Evolutionary conservation across 35 echinoderm and acorn worm species (phyloP).

Genomic region (Ophioderma brevispina): DNA sequence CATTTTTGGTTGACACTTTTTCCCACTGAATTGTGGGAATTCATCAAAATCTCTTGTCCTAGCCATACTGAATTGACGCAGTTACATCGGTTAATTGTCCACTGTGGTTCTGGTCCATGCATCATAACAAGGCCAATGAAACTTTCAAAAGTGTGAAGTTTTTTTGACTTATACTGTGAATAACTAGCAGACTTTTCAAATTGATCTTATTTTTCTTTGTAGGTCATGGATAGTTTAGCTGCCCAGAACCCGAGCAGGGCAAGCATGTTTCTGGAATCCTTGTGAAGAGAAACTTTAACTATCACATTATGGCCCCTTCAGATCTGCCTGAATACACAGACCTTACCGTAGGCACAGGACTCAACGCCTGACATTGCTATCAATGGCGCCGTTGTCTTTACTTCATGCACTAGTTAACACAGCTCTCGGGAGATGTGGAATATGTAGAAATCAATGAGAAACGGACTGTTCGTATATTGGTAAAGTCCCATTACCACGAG

Average conservation of each 20-base stretch:
- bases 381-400: conserved; percentile 69
- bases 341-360: conserved; percentile 81
- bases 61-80: background rate
- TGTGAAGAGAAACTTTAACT: conserved; percentile 98
- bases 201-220: background rate
- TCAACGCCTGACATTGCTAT: conserved; percentile 83
- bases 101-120: too few relatives aligned
- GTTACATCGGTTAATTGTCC: too few relatives aligned
- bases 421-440: conserved; percentile 84
- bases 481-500: conserved; percentile 78
- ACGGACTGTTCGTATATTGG: conserved; percentile 72
- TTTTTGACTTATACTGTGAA: too few relatives aligned
- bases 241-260: conserved; percentile 39
- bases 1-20: too few relatives aligned
- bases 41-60: too few relatives aligned
- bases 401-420: conserved; percentile 92
- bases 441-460: conserved; percentile 80
- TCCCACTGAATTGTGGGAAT: too few relatives aligned
- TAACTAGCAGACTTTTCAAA: too few relatives aligned
- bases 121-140: too few relatives aligned
- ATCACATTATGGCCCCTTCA: conserved; percentile 94
- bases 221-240: conserved; percentile 96
- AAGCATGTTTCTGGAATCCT: conserved; percentile 84
- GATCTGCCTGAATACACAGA: conserved; percentile 96
- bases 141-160: too few relatives aligned